Percentiles rank a stretch among this genome's conserved stretches.
Evolutionary conservation across 2,113 vertebrate species (phyloP).

Genomic region (Rhabdomys dilectus): DNA sequence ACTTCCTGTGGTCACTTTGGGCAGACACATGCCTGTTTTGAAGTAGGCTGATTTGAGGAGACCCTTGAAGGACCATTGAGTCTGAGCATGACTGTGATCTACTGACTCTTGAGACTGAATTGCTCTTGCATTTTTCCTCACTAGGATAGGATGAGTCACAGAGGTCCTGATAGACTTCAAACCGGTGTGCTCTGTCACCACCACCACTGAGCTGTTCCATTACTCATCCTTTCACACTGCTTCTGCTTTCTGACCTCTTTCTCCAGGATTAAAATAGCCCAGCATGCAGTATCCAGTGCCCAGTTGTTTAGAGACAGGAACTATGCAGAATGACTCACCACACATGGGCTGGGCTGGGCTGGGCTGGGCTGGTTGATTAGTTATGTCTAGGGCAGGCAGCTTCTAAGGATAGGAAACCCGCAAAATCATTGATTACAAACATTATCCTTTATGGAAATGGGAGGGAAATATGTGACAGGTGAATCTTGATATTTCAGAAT

Average conservation of each 20-base stretch:
- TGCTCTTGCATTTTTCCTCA: not conserved
- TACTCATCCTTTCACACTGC: slow-evolving; percentile 59
- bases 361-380: not conserved
- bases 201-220: slow-evolving; percentile 11
- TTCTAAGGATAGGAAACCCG: not conserved
- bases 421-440: not conserved
- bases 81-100: not conserved
- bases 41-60: slow-evolving; percentile 7
- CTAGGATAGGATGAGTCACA: slow-evolving; percentile 40
- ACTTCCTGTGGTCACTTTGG: slow-evolving; percentile 16
- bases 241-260: slow-evolving; percentile 68
- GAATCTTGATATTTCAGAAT: slow-evolving; percentile 3
- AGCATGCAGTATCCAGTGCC: not conserved
- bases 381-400: not conserved
- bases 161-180: slow-evolving; percentile 25
- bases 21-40: not conserved
- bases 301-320: slow-evolving; percentile 50
- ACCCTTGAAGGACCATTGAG: not conserved
- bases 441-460: not conserved
- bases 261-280: slow-evolving; percentile 69
- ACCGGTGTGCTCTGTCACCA: not conserved
- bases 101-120: not conserved
- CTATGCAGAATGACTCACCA: slow-evolving; percentile 51
- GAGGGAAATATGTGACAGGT: not conserved
- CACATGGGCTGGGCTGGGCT: not conserved